Conservation (phyloP, 2,888 invertebrate genomes). For the Hyppa rectilinea region DNA sequence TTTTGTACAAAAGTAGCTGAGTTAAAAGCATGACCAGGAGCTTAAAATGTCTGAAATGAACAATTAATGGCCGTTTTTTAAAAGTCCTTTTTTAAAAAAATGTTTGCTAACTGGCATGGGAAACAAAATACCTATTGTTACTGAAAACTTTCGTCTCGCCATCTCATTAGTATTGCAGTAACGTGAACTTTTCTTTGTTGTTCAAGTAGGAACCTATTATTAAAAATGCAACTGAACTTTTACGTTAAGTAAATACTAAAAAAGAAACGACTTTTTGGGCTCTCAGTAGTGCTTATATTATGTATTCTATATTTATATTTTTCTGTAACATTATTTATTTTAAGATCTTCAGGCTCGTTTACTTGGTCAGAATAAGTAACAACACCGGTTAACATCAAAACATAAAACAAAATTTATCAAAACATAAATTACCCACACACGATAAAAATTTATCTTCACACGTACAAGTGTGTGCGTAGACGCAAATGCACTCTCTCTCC, state of each 20-base stretch:
- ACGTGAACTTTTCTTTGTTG: not conserved
- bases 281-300: not conserved
- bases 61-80: constrained; percentile 15
- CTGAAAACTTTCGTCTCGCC: not conserved
- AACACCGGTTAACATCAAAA: not conserved
- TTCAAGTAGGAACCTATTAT: not conserved
- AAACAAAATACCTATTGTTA: not conserved
- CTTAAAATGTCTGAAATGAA: constrained; percentile 22
- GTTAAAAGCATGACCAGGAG: not conserved
- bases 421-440: not conserved
- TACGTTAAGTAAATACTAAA: not conserved
- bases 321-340: not conserved
- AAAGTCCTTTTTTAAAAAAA: not conserved
- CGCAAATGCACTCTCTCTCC: no score
- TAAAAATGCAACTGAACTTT: constrained; percentile 3
- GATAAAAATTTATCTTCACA: no score
- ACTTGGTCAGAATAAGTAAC: constrained; percentile 7
- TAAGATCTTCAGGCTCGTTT: constrained; percentile 2
- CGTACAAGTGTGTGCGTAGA: no score
- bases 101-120: constrained; percentile 10
- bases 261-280: not conserved
- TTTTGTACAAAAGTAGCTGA: constrained; percentile 5
- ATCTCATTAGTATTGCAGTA: not conserved
- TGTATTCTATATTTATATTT: not conserved
- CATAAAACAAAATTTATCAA: no score